phyloP scores from a whole-genome alignment of 2,797 vertebrate species.

The Hylomyscus alleni region DNA sequence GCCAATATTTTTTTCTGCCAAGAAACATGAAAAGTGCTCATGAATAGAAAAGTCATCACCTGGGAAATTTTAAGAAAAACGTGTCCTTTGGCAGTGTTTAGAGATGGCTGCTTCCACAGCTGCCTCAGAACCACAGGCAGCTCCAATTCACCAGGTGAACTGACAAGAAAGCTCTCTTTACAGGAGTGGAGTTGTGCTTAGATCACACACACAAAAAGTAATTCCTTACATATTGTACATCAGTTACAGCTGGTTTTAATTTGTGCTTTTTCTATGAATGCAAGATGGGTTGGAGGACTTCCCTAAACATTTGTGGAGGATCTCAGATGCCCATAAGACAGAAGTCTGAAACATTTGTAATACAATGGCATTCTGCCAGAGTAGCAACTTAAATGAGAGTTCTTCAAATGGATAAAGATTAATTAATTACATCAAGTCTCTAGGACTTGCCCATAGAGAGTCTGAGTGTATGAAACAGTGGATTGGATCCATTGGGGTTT shows the following conservation, averaged over 20 bases:
- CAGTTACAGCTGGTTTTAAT: constrained; percentile 66
- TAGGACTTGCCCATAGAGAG: constrained; percentile 9
- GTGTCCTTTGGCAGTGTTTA: constrained; percentile 55
- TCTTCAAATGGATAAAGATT: background rate
- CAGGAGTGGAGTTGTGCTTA: background rate
- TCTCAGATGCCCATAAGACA: constrained; percentile 49
- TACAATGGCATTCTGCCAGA: background rate
- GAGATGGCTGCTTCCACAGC: constrained; percentile 61
- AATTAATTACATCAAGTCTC: background rate
- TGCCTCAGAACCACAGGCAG: constrained; percentile 56
- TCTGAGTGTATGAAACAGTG: background rate
- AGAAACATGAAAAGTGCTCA: constrained; percentile 76
- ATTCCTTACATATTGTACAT: constrained; percentile 10
- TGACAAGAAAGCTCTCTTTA: background rate
- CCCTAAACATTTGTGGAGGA: constrained; percentile 53
- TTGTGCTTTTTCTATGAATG: constrained; percentile 38
- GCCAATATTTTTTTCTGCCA: constrained; percentile 74
- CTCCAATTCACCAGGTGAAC: constrained; percentile 58
- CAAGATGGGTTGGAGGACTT: constrained; percentile 65
- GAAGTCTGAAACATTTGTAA: constrained; percentile 34
- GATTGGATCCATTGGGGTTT: background rate
- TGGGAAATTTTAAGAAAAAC: constrained; percentile 50
- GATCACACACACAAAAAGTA: constrained; percentile 38
- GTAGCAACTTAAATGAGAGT: constrained; percentile 31
- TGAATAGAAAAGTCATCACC: constrained; percentile 65